Evolutionary conservation across 1,140 invertebrate genomes (phyloP), one percentile per base, ranked within the genome.

Genomic region (Acromyrmex charruanus): DNA sequence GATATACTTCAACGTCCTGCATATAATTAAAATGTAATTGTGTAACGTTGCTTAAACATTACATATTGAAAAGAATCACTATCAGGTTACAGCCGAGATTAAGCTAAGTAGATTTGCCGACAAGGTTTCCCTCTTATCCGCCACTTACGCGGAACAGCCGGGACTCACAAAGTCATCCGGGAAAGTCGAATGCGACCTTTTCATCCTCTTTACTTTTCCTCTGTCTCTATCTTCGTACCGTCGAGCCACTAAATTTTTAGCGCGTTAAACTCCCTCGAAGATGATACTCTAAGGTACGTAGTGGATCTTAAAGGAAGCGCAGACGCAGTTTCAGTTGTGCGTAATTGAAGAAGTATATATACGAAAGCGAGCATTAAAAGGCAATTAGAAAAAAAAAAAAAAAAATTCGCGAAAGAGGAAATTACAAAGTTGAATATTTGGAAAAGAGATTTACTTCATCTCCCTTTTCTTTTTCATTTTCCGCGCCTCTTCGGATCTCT

Each of bases 121-220:
- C 80, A 82, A 61, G 80, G 69, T 84, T 84, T 75, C 69, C 44
- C 80, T 74, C 80, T 84, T 75, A 84, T 84, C 80, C 55, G 55
- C 80, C 80, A 84, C 80, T 84, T 84, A 74, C 80, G 44, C 69
- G 69, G 55, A 84, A 75, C 80, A 75, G 55, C 80, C 49, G 71
- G 7, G 39, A 51, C 55, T 74, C 69, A 51, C 80, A 61, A 61
- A 84, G 80, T 61, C 69, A 75, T 84, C 80, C 69, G 55, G 69
- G 49, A 84, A 55, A 84, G 80, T 84, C 80, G 69, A 84, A 84
- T 75, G 25, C 80, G 80, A 84, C 59, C 80, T 82, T 82, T 82
- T 84, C 80, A 75, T 84, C 80, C 80, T 75, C 80, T 84, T 84
- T 74, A 51, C 68, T 82, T 53, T 68, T 72, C 53, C 25, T 39